phyloP scores from a whole-genome alignment of 2,888 invertebrate species.

The Apamea crenata region DNA sequence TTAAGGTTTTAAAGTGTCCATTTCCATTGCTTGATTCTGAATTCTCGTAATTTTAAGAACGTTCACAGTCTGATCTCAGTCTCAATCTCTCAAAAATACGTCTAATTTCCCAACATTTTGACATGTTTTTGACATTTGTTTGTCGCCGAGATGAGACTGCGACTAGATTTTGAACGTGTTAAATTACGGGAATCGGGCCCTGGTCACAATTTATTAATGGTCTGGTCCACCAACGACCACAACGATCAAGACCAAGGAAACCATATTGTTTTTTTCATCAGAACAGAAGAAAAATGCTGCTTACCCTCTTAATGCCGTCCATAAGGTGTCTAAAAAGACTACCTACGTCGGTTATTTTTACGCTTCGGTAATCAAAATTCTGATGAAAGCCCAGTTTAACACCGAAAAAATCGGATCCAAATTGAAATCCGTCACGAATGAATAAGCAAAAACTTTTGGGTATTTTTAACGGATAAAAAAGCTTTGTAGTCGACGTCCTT shows the following conservation, averaged over 20 bases:
- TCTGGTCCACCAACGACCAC: not conserved
- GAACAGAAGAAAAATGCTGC: not conserved
- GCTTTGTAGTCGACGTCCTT: constrained; percentile 20
- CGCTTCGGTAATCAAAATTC: constrained; percentile 16
- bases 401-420: constrained; percentile 27
- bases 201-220: not conserved
- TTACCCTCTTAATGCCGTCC: not conserved
- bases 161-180: too few species aligned
- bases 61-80: too few species aligned
- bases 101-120: too few species aligned
- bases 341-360: not conserved
- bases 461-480: constrained; percentile 33
- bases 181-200: too few species aligned
- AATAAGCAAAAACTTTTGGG: constrained; percentile 39
- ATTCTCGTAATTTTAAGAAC: too few species aligned
- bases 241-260: not conserved
- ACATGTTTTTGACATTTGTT: too few species aligned
- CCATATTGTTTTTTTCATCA: too few species aligned
- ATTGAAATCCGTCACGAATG: constrained; percentile 46
- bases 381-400: constrained; percentile 24
- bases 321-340: not conserved
- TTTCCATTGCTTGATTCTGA: not conserved
- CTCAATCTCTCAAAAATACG: too few species aligned
- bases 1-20: not conserved
- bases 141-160: too few species aligned